Base-by-base conservation (phyloP, 2,113 vertebrate genomes). In the Coreoperca whiteheadi region DNA sequence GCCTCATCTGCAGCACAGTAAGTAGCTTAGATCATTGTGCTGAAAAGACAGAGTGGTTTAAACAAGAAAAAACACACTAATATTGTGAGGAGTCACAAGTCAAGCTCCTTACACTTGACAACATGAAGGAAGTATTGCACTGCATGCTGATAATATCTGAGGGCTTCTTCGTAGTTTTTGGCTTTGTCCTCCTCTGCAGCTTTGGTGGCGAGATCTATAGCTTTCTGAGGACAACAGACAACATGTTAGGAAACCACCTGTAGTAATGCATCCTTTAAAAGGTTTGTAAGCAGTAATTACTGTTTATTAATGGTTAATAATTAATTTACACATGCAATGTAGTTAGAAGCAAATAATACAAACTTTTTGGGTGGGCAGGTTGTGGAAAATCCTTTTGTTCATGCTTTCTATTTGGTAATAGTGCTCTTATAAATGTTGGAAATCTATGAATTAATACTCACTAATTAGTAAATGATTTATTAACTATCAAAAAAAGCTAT, bases 51-150 rank as follows among this genome's bases (percentile, higher is more conserved):
- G 23, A 12, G 4, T 0, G 11, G n/a, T 34, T 18, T 20, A 65
- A 32, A 54, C 10, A 48, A 14, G 1, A 9, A 34, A 54, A 54
- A 69, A 6, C 6, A 32, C 1, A 64, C 5, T 65, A 30, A 75
- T 23, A 1, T 23, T 41, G 20, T 18, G 2, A 2, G 6, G 16
- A 64, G 2, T 7, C n/a, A 50, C 4, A 54, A 48, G n/a, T 30
- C 18, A 8, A 21, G 32, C 65, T 80, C 79, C 98, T 98, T 93
- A 99, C 98, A 98, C 83, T 99, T 99, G 90, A 99, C 96, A 30
- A 97, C 97, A 0, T 99, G 98, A 20, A 99, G 94, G 82, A 99
- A 99, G 59, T 98, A 98, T 79, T 98, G 96, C 91, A 99, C 96
- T 0, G 97, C 95, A 46, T 96, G 95, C 90, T 98, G 96, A 93